Evolutionary conservation across 2,888 invertebrate species (phyloP).

Genomic region (Campoplex capitator): DNA sequence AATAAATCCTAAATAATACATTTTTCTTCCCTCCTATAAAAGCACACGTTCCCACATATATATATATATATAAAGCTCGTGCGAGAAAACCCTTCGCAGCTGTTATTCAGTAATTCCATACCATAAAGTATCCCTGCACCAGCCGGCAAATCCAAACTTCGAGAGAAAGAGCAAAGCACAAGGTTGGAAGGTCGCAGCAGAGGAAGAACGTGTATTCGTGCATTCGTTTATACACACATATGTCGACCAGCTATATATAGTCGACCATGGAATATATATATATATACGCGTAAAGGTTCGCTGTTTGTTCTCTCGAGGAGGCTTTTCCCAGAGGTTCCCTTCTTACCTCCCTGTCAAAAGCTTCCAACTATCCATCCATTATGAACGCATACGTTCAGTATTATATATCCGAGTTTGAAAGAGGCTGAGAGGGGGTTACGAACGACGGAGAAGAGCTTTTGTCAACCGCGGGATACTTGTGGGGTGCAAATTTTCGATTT

Average conservation of each 20-base stretch:
- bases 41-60: background rate
- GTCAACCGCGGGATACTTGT: background rate
- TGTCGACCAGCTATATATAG: background rate
- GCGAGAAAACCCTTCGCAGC: slow-evolving; percentile 23
- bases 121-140: background rate
- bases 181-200: background rate
- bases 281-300: background rate
- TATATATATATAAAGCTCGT: background rate
- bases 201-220: background rate
- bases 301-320: slow-evolving; percentile 32
- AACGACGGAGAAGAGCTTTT: background rate
- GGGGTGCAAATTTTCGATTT: no score
- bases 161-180: background rate
- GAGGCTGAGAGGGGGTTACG: background rate
- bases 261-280: background rate
- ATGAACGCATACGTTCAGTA: background rate
- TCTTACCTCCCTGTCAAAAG: slow-evolving; percentile 9
- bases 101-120: slow-evolving; percentile 38
- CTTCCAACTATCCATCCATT: background rate
- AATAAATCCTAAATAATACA: background rate
- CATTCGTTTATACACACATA: background rate
- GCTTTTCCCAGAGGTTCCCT: slow-evolving; percentile 23
- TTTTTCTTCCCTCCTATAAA: background rate
- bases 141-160: slow-evolving; percentile 17
- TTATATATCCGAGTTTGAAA: background rate